Evolutionary conservation across 2,888 invertebrate genomes (phyloP).

Genomic region (Mantis religiosa): DNA sequence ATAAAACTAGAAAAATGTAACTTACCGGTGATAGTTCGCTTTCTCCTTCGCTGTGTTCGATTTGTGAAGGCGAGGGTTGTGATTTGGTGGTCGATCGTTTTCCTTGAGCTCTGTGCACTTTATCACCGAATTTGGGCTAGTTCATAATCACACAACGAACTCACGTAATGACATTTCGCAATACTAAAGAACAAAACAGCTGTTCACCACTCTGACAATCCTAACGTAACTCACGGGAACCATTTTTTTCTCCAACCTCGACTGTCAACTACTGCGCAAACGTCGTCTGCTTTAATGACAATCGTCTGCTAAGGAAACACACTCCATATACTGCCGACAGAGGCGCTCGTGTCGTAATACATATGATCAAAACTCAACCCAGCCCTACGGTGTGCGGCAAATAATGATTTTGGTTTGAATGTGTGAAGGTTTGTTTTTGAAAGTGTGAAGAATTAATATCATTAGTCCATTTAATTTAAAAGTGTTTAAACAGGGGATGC

Average conservation of each 20-base stretch:
- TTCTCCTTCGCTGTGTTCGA: constrained; percentile 51
- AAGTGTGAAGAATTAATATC: too few species aligned
- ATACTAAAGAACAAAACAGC: background rate
- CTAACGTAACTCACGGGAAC: background rate
- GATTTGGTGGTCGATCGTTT: constrained; percentile 35
- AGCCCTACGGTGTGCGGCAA: too few species aligned
- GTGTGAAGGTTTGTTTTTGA: too few species aligned
- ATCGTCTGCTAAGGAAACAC: background rate
- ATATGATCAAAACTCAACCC: background rate
- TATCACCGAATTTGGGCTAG: constrained; percentile 34
- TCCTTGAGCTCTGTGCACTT: constrained; percentile 27
- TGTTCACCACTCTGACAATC: background rate
- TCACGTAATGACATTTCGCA: background rate
- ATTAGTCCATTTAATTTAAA: too few species aligned
- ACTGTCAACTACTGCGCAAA: constrained; percentile 4
- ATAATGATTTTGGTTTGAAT: too few species aligned
- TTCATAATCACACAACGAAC: constrained; percentile 25
- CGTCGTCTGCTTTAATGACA: constrained; percentile 5
- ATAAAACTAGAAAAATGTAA: background rate
- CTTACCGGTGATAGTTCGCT: constrained; percentile 53
- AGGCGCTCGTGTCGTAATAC: background rate
- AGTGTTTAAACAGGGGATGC: too few species aligned
- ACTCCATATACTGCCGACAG: background rate
- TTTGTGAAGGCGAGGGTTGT: constrained; percentile 40
- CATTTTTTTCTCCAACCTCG: background rate